Evolutionary conservation across 2,797 vertebrate genomes (phyloP), one percentile per base, ranked within the genome.

Genomic region (Oophaga sylvatica): DNA sequence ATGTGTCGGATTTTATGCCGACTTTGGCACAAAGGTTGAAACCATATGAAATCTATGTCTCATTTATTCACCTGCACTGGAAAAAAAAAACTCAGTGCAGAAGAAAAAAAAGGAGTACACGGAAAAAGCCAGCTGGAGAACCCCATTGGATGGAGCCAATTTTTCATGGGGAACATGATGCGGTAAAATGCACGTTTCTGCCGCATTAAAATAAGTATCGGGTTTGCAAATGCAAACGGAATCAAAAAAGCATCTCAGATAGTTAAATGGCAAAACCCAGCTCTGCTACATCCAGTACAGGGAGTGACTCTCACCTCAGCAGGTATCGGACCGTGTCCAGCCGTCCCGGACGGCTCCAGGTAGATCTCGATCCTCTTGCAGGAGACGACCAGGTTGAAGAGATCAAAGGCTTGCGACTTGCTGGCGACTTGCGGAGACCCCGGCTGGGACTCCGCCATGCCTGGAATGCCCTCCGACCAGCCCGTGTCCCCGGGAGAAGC

Each of bases 291-390:
- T 16, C 35, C 1, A 35, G 5, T 41, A 11, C 9, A 41, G 20
- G 31, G 5, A 15, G 65, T 6, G 20, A 60, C 53, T 2, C 13
- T 87, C 93, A 99, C 98, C 97, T 96, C 0, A 99, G 95, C 78
- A 99, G 93, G 90, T 95, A 96, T 88, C 96, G 95, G 71, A 95
- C 92, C 59, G 96, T 94, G 45, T 97, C 97, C 95, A 92, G 2
- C 94, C 92, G 53, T 99, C 98, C 76, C 93, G 92, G 85, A 97
- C 90, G 2, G 98, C 91, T 98, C 97, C 89, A 99, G 92, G 91
- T 96, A 98, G 35, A 99, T 91, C 85, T 95, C 95, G 94, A 99
- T 96, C 80, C 96, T 96, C 91, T 97, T 98, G 91, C 97, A 98
- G 80, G 96, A 97, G 85, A 97, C 92, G 11, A 98, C 97, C 94